Evolutionary conservation across 2,113 vertebrate genomes (phyloP), one percentile per base, ranked within the genome.

Genomic region (Periophthalmus modestus): DNA sequence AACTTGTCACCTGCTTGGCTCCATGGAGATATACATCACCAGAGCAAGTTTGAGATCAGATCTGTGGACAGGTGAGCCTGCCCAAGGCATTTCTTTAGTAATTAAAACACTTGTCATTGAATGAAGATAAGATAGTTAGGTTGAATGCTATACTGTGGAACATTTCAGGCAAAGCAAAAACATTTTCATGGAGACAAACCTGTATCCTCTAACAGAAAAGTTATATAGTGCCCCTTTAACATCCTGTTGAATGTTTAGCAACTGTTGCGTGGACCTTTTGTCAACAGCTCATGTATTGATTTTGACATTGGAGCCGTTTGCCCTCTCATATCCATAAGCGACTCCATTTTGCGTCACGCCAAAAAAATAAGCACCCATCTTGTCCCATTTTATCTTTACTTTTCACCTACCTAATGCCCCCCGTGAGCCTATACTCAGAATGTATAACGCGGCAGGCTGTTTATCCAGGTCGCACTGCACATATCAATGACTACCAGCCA

Each of bases 401-500:
- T 85, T 77, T 87, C 74, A 82, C 71, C 75, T 65, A 34, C 72
- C 76, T 69, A 71, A 80, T 86, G 81, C 73, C 66, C 75, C 75
- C 73, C 12, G 73, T 76, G 75, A 80, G 84, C 85, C 86, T 85
- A 58, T 66, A 78, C 86, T 89, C 91, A 89, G 87, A 93, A 93
- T 87, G 86, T 92, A 92, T 92, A 90, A 92, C 90, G 90, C 88
- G 66, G 73, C 82, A 77, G 87, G 89, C 88, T 93, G 93, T 94
- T 94, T 93, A 93, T 93, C 93, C 89, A 0, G 87, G 87, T 89
- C 89, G 89, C 91, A 87, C 92, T 54, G 91, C 91, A 94, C 93
- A 93, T 93, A 94, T 93, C 93, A 94, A 93, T 93, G 92, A 93
- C 90, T 90, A 68, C 75, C 85, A 80, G 84, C 90, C 90, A 85